These are phyloP conservation scores for Drosophila bipectinata DNA, from an alignment of 1,140 invertebrate species.

Conservation along the genomic window DNA sequence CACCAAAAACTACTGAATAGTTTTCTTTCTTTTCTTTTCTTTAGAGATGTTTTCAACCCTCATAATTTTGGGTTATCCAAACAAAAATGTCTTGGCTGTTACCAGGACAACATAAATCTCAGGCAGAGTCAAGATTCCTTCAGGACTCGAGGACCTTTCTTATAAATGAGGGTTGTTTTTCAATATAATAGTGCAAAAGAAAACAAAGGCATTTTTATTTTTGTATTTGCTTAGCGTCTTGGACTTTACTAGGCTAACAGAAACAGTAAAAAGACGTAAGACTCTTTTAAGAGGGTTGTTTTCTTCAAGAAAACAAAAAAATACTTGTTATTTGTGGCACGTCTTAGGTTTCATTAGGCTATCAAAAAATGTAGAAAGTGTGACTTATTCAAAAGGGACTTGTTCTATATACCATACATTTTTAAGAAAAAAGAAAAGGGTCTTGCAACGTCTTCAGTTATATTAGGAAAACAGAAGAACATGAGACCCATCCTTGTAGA, in stretches of 20 bases:
- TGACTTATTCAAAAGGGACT: background rate
- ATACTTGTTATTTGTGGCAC: background rate
- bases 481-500: background rate
- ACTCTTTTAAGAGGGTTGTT: slow-evolving; percentile 1
- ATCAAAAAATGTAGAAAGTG: background rate
- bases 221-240: background rate
- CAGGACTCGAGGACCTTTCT: background rate
- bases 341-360: background rate
- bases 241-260: background rate
- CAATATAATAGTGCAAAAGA: background rate
- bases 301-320: background rate
- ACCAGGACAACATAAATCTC: slow-evolving; percentile 49
- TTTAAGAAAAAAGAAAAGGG: background rate
- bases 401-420: background rate
- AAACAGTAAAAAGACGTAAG: background rate
- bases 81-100: slow-evolving; percentile 34
- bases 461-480: background rate
- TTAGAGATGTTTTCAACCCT: slow-evolving; percentile 18
- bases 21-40: slow-evolving; percentile 17
- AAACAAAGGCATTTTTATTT: slow-evolving; percentile 1
- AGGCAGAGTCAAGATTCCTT: slow-evolving; percentile 29
- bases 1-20: slow-evolving; percentile 32
- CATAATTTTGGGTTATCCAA: slow-evolving; percentile 2
- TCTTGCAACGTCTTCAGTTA: background rate
- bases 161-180: slow-evolving; percentile 26